Percentiles rank a stretch among this genome's conserved stretches.
phyloP scores from a whole-genome alignment of 2,888 invertebrate genomes.

The Charanyca ferruginea region DNA sequence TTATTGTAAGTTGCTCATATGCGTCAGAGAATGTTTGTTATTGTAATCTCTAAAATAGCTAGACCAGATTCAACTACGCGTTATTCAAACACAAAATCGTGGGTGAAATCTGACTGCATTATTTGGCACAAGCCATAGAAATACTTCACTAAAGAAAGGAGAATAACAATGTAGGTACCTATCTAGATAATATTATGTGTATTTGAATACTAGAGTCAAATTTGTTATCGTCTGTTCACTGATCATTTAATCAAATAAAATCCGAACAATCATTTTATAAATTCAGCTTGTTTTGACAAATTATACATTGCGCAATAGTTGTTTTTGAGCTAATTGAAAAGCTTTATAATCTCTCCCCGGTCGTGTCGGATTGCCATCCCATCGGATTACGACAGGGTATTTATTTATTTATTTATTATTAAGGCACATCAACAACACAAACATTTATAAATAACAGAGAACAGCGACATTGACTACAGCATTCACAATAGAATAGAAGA shows the following conservation, averaged over 20 bases:
- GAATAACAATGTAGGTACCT: not conserved
- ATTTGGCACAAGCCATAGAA: conserved; percentile 1
- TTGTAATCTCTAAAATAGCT: conserved; percentile 28
- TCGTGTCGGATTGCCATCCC: no score
- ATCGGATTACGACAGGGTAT: no score
- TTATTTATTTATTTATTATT: no score
- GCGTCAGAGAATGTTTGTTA: conserved; percentile 18
- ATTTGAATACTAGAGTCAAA: conserved; percentile 8
- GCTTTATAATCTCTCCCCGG: no score
- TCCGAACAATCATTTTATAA: not conserved
- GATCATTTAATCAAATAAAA: conserved; percentile 6
- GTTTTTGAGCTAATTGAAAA: no score
- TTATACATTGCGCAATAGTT: conserved; percentile 6
- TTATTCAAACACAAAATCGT: conserved; percentile 5
- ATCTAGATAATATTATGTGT: not conserved
- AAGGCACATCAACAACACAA: no score
- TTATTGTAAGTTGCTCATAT: not conserved
- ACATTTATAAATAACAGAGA: no score
- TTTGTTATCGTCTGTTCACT: not conserved
- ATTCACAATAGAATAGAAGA: no score
- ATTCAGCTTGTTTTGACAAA: not conserved
- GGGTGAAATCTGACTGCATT: conserved; percentile 1
- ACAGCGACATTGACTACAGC: no score
- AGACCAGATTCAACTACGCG: not conserved
- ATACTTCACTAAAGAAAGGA: not conserved